Base-by-base conservation (phyloP, 2,797 vertebrate species). In the Melanotaenia pygmaea region DNA sequence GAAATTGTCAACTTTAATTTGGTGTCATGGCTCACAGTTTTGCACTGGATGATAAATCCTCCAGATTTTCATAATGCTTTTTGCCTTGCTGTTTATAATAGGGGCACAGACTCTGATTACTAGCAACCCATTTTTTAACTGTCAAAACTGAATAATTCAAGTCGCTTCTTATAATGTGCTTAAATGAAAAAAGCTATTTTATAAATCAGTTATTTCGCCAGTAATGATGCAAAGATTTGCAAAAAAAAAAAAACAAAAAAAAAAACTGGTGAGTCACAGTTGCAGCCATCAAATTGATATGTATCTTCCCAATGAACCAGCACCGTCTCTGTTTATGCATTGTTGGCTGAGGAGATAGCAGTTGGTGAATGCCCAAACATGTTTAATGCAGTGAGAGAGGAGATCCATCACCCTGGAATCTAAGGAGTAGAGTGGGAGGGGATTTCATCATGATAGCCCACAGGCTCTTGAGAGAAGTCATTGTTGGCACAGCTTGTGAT, bases 391-490 rank as follows among this genome's bases (percentile, higher is more conserved):
- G 59, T n/a, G 16, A 77, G 60, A 80, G 70, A 77, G 54, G 68
- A 76, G 65, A 77, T 38, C 32, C 43, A 59, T 92, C 86, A 91
- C 80, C 67, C 86, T 85, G 89, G 90, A 91, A 92, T 93, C 79
- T 74, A 64, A 83, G 79, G 75, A 75, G 72, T 34, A 54, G 50
- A 56, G 73, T 75, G 77, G 83, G 84, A 86, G 82, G 77, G 50
- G 77, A 77, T 86, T 69, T 86, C 76, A 79, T 88, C 80, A 76
- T 77, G 77, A 79, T 58, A 50, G 77, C 84, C 70, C 70, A 82
- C 51, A 64, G 69, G 60, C 76, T 81, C 76, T 58, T 74, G 71
- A 87, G 73, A 70, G 56, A 75, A 70, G 63, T 57, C 76, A 72
- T 67, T 80, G 77, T 85, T 86, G 77, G 76, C 81, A 80, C 75